Base-by-base conservation (phyloP, 2,113 vertebrate species). In the Anguilla rostrata region DNA sequence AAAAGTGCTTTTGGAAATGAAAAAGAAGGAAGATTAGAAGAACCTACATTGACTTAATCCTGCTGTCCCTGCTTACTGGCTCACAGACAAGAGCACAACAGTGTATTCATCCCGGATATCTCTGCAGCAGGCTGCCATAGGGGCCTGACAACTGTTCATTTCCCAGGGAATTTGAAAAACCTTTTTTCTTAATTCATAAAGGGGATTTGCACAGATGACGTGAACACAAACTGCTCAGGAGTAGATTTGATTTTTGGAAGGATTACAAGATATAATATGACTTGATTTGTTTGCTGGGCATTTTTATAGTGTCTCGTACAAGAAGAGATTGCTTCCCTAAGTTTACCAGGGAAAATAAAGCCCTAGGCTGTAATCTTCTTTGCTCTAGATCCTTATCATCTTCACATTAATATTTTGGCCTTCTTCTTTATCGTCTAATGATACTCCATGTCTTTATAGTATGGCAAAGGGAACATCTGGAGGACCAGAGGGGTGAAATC, bases 221-320 rank as follows among this genome's bases (percentile, higher is more conserved):
- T 85, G 71, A n/a, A 43, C 82, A 39, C 82, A 79, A 90, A 91
- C 91, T 87, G 88, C 90, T 91, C 90, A 89, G 90, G 92, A 90
- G 43, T 83, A 91, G 91, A 90, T 87, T 78, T 86, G 89, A 89
- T 43, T 88, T 90, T 88, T 91, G 88, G 91, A 86, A 90, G 89
- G 94, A 95, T 95, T 95, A 95, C 39, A 86, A 88, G 88, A 91
- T 94, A 87, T 86, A 92, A 94, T 92, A 89, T 93, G 93, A 90
- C 91, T 93, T 91, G 87, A 88, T 0, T 16, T 89, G 88, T 91
- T 81, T 88, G 86, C 87, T 85, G 46, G 12, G 14, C 79, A 22
- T 56, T 85, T 90, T 92, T 89, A 85, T 87, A 91, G 83, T 90
- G 86, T 88, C 82, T 81, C 60, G 89, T 20, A 89, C 78, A n/a